Evolutionary conservation across 2,113 vertebrate species (phyloP).

Genomic region (Alouatta palliata): DNA sequence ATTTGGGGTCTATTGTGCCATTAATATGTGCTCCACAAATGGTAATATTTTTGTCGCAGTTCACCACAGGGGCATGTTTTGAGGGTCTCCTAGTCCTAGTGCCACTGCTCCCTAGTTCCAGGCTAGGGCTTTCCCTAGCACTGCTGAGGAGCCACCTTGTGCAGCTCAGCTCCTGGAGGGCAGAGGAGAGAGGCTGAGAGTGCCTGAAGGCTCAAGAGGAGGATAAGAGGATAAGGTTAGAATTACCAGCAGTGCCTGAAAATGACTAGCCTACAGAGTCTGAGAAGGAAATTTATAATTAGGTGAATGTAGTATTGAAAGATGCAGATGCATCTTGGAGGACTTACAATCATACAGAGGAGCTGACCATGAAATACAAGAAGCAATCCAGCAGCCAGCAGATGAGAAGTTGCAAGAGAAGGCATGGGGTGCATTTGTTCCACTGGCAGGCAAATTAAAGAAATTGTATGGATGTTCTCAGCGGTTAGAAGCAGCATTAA

Average conservation of each 20-base stretch:
- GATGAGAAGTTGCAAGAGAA: too few species aligned
- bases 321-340: conserved; percentile 96
- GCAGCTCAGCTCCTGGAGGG: too few species aligned
- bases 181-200: too few species aligned
- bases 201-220: background rate
- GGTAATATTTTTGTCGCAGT: background rate
- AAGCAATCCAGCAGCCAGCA: too few species aligned
- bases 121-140: too few species aligned
- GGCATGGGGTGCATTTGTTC: too few species aligned
- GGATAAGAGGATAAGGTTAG: background rate
- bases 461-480: too few species aligned
- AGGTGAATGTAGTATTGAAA: conserved; percentile 98
- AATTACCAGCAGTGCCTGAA: conserved; percentile 56
- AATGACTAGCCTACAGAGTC: conserved; percentile 98
- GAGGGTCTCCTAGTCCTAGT: too few species aligned
- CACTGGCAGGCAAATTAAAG: too few species aligned
- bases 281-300: conserved; percentile 96
- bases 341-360: conserved; percentile 98
- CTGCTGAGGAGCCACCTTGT: too few species aligned
- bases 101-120: too few species aligned
- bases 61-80: background rate
- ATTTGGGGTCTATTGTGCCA: background rate
- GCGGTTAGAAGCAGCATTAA: conserved; percentile 92
- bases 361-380: conserved; percentile 94
- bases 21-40: background rate